These are phyloP conservation scores for Smutsia gigantea DNA, from an alignment of 2,797 vertebrate genomes.

Conservation along the genomic window DNA sequence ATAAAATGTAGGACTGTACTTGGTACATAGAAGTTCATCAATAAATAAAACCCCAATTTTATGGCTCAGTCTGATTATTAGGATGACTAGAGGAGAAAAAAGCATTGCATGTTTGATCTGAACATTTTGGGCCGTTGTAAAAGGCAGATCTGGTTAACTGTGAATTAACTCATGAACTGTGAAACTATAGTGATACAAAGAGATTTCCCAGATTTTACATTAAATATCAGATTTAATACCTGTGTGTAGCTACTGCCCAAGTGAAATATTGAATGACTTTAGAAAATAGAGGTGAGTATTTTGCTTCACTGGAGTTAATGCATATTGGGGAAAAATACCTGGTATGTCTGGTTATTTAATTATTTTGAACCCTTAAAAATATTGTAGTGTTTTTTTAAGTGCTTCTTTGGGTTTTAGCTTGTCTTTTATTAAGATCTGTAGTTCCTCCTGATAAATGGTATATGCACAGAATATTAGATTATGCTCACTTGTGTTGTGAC, in stretches of 20 bases:
- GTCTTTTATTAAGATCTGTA: background rate
- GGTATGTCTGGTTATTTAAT: background rate
- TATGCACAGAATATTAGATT: background rate
- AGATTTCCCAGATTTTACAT: background rate
- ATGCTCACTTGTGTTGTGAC: background rate
- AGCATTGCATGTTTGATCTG: background rate
- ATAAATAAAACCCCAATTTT: constrained; percentile 47
- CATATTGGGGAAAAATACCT: background rate
- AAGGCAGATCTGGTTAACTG: background rate
- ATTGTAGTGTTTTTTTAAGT: background rate
- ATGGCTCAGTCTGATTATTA: background rate
- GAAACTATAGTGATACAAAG: background rate
- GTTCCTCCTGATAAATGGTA: background rate
- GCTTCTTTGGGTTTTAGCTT: background rate
- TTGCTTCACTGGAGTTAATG: background rate
- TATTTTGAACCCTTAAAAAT: constrained; percentile 27
- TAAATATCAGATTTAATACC: background rate
- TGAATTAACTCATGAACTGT: background rate
- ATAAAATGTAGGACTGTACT: constrained; percentile 21
- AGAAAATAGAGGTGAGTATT: background rate
- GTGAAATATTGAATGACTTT: background rate
- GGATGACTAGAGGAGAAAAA: background rate
- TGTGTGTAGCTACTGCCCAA: background rate
- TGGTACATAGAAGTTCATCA: constrained; percentile 29
- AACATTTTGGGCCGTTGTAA: background rate